Evolutionary conservation across 2,888 invertebrate genomes (phyloP).

Genomic region (Oscheius sp.): DNA sequence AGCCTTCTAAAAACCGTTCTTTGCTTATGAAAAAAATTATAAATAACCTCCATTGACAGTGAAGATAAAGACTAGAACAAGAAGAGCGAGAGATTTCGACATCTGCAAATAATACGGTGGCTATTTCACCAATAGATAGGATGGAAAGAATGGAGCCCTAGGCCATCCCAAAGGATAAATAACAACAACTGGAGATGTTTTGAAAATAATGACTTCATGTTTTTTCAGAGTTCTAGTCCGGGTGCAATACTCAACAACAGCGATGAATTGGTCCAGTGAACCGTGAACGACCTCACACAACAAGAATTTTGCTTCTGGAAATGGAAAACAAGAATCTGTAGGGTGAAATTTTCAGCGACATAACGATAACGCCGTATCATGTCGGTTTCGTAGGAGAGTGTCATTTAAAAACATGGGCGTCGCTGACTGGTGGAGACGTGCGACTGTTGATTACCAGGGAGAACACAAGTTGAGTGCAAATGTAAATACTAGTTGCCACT

Average conservation of each 20-base stretch:
- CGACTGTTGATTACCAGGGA: not conserved
- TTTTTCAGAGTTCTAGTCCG: not conserved
- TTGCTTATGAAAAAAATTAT: not conserved
- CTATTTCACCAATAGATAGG: not conserved
- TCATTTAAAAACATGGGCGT: not conserved
- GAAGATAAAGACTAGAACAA: not conserved
- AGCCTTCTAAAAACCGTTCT: not conserved
- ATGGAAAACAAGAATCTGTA: not conserved
- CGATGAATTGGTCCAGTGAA: conserved; percentile 25
- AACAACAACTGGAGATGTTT: not conserved
- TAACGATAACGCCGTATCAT: not conserved
- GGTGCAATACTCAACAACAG: conserved; percentile 20
- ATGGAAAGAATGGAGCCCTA: not conserved
- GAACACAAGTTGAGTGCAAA: not conserved
- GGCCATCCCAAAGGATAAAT: not conserved
- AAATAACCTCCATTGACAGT: not conserved
- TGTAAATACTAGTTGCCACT: conserved; percentile 9
- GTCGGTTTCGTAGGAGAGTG: not conserved
- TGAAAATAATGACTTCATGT: not conserved
- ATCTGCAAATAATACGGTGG: too few relatives aligned
- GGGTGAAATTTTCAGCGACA: not conserved
- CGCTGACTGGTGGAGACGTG: not conserved
- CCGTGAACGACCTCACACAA: conserved; percentile 24
- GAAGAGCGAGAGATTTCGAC: not conserved
- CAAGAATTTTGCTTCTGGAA: not conserved